Evolutionary conservation across 1,140 invertebrate species (phyloP), one percentile per base, ranked within the genome.

Genomic region (Aphidius ervi): DNA sequence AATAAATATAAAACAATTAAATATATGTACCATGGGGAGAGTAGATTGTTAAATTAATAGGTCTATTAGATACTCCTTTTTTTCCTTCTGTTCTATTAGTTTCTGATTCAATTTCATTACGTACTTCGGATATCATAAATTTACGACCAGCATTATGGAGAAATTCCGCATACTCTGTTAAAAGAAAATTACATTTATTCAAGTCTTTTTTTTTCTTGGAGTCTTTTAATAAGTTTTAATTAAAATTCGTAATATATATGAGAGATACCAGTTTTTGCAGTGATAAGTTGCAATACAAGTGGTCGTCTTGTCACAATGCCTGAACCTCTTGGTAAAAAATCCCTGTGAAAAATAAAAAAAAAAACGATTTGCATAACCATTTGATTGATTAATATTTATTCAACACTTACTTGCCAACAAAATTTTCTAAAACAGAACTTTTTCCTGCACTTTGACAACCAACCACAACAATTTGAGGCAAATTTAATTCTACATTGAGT

Each of bases 381-480:
- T 16, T 16, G 16, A 16, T 16, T 16, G 1, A 16, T 16, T 0
- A 16, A 31, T 31, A 31, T 3, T 31, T 31, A 31, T 31, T 31
- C 4, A 4, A 31, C 23, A 31, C 87, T 88, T 84, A 99, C 96
- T 92, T 96, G 79, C 97, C 97, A 68, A 99, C 97, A 81, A 99
- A 99, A 84, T 99, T 99, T 83, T 99, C 97, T 71, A 99, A 84
- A 63, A 99, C 97, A 49, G 95, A 98, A 82, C 94, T 98, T 84
- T 99, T 99, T 70, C 97, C 97, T 68, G 97, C 97, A 75, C 94
- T 97, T 83, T 99, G 97, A 68, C 96, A 96, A 76, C 97, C 97
- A 69, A 99, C 97, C 50, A 99, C 97, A 59, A 97, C 97, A 74
- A 99, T 99, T 84, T 99, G 97, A 67, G 97, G 97, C 72, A 99